A percentile compares a stretch with the other conserved stretches of the same genome.
Evolutionary conservation across 2,113 vertebrate species (phyloP).

Genomic region (Chaetura pelagica): DNA sequence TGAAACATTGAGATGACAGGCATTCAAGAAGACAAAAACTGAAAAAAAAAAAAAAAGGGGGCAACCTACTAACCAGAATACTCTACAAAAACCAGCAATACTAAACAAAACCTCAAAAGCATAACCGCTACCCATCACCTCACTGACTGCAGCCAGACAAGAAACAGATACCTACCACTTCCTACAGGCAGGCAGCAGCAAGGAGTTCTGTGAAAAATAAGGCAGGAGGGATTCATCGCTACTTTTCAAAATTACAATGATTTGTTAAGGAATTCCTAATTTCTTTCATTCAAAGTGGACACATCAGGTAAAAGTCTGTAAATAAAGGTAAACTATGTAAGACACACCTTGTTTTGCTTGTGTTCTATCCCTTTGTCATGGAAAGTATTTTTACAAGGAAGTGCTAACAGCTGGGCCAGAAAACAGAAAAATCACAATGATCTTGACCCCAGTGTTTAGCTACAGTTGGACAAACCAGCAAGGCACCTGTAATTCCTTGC

Average conservation of each 20-base stretch:
- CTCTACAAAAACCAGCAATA: neutral
- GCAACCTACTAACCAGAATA: neutral
- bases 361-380: neutral
- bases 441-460: neutral
- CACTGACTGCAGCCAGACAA: neutral
- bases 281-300: neutral
- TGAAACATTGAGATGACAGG: neutral
- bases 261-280: neutral
- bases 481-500: neutral
- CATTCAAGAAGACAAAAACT: neutral
- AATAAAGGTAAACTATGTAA: neutral
- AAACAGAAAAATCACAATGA: neutral
- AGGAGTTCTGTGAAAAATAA: neutral
- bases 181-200: neutral
- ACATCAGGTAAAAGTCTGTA: neutral
- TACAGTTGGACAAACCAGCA: neutral
- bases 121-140: neutral
- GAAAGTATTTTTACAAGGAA: neutral
- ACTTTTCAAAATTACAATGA: neutral
- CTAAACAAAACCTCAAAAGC: neutral
- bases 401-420: neutral
- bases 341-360: neutral
- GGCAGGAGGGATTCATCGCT: neutral
- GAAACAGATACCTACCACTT: neutral
- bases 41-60: neutral